phyloP scores from a whole-genome alignment of 2,888 invertebrate genomes.

The Spodoptera littoralis region DNA sequence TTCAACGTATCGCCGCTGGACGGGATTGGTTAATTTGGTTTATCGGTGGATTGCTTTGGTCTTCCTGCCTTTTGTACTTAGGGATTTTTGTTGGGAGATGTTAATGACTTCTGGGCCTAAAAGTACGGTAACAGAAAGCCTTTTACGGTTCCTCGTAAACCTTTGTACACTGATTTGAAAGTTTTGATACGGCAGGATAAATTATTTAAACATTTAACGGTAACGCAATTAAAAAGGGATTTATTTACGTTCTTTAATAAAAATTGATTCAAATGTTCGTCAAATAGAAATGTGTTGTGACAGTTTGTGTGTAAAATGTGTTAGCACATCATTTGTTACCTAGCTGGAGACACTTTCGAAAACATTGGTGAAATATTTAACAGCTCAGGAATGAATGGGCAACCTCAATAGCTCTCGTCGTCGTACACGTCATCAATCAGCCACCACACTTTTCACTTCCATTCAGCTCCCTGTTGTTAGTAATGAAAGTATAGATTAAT shows the following conservation, averaged over 20 bases:
- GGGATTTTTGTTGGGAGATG: slow-evolving; percentile 25
- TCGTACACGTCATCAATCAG: slow-evolving; percentile 68
- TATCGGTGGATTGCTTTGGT: slow-evolving; percentile 33
- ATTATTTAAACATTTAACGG: background rate
- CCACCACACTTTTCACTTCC: slow-evolving; percentile 62
- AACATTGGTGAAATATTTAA: slow-evolving; percentile 64
- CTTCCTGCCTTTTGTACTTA: slow-evolving; percentile 25
- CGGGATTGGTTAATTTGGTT: slow-evolving; percentile 56
- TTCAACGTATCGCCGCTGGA: slow-evolving; percentile 51
- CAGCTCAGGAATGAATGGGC: slow-evolving; percentile 56
- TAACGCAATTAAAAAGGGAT: slow-evolving; percentile 6
- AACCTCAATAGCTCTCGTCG: slow-evolving; percentile 40
- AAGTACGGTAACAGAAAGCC: background rate
- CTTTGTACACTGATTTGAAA: background rate
- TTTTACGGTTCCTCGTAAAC: background rate
- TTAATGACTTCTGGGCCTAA: slow-evolving; percentile 30
- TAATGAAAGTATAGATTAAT: slow-evolving; percentile 66
- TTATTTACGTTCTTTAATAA: slow-evolving; percentile 16
- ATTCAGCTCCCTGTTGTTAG: slow-evolving; percentile 42
- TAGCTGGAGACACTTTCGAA: slow-evolving; percentile 50
- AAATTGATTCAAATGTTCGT: slow-evolving; percentile 24
- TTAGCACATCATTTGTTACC: slow-evolving; percentile 60
- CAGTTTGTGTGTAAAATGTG: slow-evolving; percentile 56
- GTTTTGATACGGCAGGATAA: background rate
- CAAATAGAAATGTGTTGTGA: slow-evolving; percentile 46